Evolutionary conservation across 2,113 vertebrate species (phyloP), one percentile per base, ranked within the genome.

Genomic region (Sminthopsis crassicaudata): DNA sequence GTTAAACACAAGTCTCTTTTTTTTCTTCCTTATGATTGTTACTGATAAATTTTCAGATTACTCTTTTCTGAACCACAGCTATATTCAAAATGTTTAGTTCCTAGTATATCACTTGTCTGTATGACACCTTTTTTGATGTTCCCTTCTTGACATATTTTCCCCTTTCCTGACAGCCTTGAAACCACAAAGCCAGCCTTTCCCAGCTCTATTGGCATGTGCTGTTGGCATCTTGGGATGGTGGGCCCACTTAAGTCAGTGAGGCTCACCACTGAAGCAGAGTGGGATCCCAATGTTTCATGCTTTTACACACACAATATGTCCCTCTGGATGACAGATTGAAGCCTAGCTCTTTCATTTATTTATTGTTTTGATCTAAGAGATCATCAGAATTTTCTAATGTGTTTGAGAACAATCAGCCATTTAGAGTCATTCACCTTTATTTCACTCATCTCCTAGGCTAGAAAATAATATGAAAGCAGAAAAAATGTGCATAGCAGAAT

Each of bases 331-430:
- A 96, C 92, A 96, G 92, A 97, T 0, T 96, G 94, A 90, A 88
- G 67, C 95, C 95, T 95, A 96, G 96, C n/a, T 42, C 36, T 84
- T 84, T 84, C 1, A n/a, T 84, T 42, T 91, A 95, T 92, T 90
- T 95, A 95, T 22, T 96, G 96, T 93, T 96, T 97, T 97, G 91
- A 94, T 96, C 91, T 89, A 67, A 95, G 53, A 95, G 96, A 96
- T 94, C 89, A 96, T 94, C 89, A 67, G 97, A 96, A 94, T 91
- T 46, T 95, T 95, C 93, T 92, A 95, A 95, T 93, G 91, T 60
- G 94, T 90, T 95, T 52, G 92, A 48, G 92, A 94, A 93, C n/a
- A 88, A 95, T 26, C 84, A 16, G 46, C 92, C 22, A 93, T 92
- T 95, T 92, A 57, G 88, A 92, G 52, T 91, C 93, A 95, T 8